Evolutionary conservation across 2,113 vertebrate species (phyloP).

Genomic region (Oryzias javanicus): DNA sequence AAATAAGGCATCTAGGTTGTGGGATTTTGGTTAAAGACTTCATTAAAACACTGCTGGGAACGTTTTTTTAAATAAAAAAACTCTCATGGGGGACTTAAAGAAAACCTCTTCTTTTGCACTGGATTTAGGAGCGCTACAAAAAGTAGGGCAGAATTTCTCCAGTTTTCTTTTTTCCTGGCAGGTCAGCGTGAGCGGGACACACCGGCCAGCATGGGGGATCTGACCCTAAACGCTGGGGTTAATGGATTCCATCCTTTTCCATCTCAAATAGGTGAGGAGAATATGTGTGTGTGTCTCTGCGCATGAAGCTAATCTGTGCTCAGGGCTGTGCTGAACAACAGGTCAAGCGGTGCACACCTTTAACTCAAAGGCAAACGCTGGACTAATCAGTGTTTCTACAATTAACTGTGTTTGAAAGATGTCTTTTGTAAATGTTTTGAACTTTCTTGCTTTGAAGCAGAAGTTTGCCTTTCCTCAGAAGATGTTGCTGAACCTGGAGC

Average conservation of each 20-base stretch:
- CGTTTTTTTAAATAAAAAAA: constrained; percentile 1
- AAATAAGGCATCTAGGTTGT: too few species aligned
- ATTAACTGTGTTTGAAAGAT: neutral
- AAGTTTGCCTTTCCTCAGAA: neutral
- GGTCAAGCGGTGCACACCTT: constrained; percentile 48
- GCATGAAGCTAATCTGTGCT: constrained; percentile 46
- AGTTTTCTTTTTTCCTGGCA: constrained; percentile 51
- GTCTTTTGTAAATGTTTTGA: constrained; percentile 2
- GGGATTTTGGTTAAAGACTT: too few species aligned
- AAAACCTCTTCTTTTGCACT: constrained; percentile 23
- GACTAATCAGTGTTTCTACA: constrained; percentile 34
- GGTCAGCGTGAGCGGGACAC: constrained; percentile 50
- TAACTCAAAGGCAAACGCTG: constrained; percentile 32
- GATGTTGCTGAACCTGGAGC: neutral
- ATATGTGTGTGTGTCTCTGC: constrained; percentile 21
- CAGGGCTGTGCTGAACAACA: constrained; percentile 24
- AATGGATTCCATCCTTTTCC: constrained; percentile 61
- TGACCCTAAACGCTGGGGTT: constrained; percentile 50
- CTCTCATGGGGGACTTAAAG: constrained; percentile 16
- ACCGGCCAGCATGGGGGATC: constrained; percentile 49
- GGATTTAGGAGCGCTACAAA: constrained; percentile 24
- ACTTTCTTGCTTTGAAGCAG: neutral
- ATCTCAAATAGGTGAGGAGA: constrained; percentile 35
- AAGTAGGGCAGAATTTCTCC: constrained; percentile 51
- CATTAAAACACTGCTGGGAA: too few species aligned